These are phyloP conservation scores for Drosophila pseudoananassae DNA, from an alignment of 1,140 invertebrate genomes.

Conservation along the genomic window DNA sequence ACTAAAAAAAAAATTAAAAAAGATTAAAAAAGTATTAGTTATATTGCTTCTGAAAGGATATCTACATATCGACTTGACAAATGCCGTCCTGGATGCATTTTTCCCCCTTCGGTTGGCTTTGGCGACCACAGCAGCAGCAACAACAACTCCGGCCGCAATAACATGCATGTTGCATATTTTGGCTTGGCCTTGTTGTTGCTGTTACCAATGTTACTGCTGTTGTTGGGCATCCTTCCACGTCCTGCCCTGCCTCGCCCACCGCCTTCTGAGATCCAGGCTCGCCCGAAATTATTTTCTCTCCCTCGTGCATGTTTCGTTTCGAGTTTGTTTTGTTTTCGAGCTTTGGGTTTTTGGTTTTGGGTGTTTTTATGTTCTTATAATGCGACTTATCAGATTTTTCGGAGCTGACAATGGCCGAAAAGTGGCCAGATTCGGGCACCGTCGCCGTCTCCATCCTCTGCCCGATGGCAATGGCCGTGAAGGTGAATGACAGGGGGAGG, in stretches of 20 bases:
- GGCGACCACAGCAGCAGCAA: constrained; percentile 63
- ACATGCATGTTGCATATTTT: constrained; percentile 78
- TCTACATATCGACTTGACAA: neutral
- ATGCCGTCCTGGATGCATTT: neutral
- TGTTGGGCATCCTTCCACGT: constrained; percentile 10
- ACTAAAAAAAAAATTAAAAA: no score
- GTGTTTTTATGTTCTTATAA: constrained; percentile 83
- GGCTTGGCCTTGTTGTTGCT: constrained; percentile 67
- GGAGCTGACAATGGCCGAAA: constrained; percentile 78
- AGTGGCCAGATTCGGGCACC: constrained; percentile 47
- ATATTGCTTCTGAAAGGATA: constrained; percentile 1
- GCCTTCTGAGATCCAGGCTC: constrained; percentile 26
- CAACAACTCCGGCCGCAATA: constrained; percentile 45
- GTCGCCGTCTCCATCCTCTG: constrained; percentile 7
- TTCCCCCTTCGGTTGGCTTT: constrained; percentile 35
- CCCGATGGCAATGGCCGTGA: constrained; percentile 66
- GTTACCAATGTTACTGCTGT: constrained; percentile 9
- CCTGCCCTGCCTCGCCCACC: constrained; percentile 7
- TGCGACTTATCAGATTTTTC: constrained; percentile 82
- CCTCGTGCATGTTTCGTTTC: constrained; percentile 69
- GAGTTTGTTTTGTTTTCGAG: constrained; percentile 55
- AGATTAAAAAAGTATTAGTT: no score
- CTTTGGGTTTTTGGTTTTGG: constrained; percentile 55
- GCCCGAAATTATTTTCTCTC: constrained; percentile 76
- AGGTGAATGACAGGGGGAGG: constrained; percentile 54